Evolutionary conservation across 2,888 invertebrate genomes (phyloP), one percentile per base, ranked within the genome.

Genomic region (Sphaeridia pumilis): DNA sequence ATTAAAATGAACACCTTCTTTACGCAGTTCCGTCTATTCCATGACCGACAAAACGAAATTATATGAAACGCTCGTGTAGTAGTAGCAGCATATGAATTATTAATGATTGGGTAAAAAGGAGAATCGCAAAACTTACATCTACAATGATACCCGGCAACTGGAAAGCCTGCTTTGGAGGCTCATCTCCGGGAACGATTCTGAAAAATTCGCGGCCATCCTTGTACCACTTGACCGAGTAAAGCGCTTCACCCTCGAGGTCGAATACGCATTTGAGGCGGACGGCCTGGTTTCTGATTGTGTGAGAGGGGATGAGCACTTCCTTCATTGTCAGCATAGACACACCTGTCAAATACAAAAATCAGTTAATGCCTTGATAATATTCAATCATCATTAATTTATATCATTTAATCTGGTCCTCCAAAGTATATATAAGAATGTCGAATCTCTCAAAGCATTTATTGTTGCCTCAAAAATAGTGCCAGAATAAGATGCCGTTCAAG

Each of bases 171-270:
- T 82, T 80, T 1, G 85, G 84, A 55, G 88, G 87, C 68, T 77
- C 77, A 70, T 88, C 87, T 49, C 83, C 76, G 21, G 88, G 88
- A 63, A 87, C 84, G 72, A 82, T 87, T 58, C 88, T 77, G 75
- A 85, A 88, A 75, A 88, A 87, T 73, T 88, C 88, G 70, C 46
- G 81, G 61, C 87, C 87, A 69, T 87, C 87, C 70, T 87, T 88
- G 75, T 88, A 88, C 88, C 88, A 89, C 74, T 88, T 88, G 67
- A 88, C 87, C 28, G 87, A 87, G 72, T 88, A 89, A 45, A 88
- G 75, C 46, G 80, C 79, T 70, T 88, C 87, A 3, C 80, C 81
- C 65, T 87, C 85, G 69, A 89, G 75, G 71, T 84, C 82, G 75
- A 84, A 89, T 70, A 82, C 81, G 72, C 88, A 88, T 69, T 84